These are phyloP conservation scores for Aphodius granarius DNA, from an alignment of 2,888 invertebrate genomes.

Conservation along the genomic window DNA sequence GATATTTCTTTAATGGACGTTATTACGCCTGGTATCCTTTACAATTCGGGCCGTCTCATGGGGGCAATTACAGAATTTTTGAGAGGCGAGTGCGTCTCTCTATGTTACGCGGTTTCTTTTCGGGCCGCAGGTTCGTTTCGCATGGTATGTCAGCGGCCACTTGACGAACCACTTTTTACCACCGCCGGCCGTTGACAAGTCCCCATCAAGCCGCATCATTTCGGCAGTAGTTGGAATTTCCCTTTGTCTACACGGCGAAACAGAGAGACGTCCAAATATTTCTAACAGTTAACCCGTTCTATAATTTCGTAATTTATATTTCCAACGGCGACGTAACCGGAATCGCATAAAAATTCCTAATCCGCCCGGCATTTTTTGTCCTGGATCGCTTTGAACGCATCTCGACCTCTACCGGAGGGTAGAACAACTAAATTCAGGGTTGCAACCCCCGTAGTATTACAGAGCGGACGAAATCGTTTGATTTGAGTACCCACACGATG, in stretches of 20 bases:
- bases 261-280: background rate
- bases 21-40: background rate
- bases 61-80: background rate
- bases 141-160: background rate
- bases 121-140: background rate
- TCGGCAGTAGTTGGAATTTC: background rate
- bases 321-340: slow-evolving; percentile 28
- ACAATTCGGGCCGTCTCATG: background rate
- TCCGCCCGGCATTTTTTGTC: background rate
- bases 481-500: background rate
- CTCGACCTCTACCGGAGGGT: slow-evolving; percentile 41
- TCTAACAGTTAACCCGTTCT: slow-evolving; percentile 21
- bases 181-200: background rate
- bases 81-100: background rate
- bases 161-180: background rate
- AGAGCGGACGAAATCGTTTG: background rate
- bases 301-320: slow-evolving; percentile 49
- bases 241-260: background rate
- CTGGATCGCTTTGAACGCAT: background rate
- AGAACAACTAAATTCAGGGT: slow-evolving; percentile 41
- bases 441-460: slow-evolving; percentile 20
- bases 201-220: background rate
- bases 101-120: background rate
- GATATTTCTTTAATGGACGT: background rate
- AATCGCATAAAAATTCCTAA: slow-evolving; percentile 1